Evolutionary conservation across 2,888 invertebrate genomes (phyloP), one percentile per base, ranked within the genome.

Genomic region (Euplagia quadripunctaria): DNA sequence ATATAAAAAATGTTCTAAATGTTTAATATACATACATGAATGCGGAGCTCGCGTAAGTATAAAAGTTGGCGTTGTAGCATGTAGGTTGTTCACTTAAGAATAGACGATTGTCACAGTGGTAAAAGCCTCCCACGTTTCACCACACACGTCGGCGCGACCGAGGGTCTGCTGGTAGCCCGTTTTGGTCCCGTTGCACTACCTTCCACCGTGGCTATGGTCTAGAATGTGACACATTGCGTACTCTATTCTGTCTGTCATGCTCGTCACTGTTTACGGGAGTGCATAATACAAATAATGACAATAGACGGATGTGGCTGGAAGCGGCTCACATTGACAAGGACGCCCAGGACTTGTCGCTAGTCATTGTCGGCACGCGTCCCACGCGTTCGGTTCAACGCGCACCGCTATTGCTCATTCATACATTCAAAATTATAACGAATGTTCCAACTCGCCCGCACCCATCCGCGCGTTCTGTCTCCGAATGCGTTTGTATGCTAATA

Each of bases 321-420:
- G 95, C 93, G 94, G 96, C 94, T 95, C 94, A 94, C 96, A 96
- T 95, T 95, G 95, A 95, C 95, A 96, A 95, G 95, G 95, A 94
- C 95, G 95, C 94, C 94, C 94, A 94, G 94, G 95, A 94, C 94
- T 94, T 93, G 94, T 94, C 94, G 91, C 90, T 90, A 90, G 86
- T 90, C 92, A 94, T 94, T 93, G 94, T 94, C 93, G 94, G 92
- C 93, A 90, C 93, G 92, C 94, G 91, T 87, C 95, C 94, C 94
- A 94, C 95, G 94, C 95, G 87, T 87, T 80, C 88, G 86, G 89
- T 88, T 89, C 91, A 88, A 89, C 91, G 92, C 92, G 92, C 92
- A 89, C 91, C 80, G 89, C 92, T 89, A 94, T 94, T 95, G 93
- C 94, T 94, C 95, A 96, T 95, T 96, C 95, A 96, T 95, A 94